Evolutionary conservation across 2,113 vertebrate species (phyloP), one percentile per base, ranked within the genome.

Genomic region (human (Homo sapiens)): DNA sequence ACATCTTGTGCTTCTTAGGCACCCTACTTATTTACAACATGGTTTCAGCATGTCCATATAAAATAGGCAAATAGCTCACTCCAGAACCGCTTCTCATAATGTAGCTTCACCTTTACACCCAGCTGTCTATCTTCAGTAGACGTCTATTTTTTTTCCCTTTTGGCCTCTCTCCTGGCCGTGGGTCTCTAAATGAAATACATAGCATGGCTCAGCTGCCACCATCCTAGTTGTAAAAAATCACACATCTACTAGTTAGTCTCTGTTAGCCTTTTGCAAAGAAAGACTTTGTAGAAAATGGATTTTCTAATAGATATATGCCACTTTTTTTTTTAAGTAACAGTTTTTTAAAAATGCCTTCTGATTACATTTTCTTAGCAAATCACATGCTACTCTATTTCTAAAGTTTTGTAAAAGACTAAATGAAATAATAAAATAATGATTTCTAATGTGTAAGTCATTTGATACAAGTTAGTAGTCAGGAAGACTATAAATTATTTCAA

Each of bases 291-390:
- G 38, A 91, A 94, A 78, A 59, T 89, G 1, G 23, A 48, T 83
- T 97, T 96, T 92, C 89, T 93, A 93, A 73, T 93, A 95, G 70
- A 90, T 45, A 57, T 13, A 6, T 89, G 72, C 57, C 76, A 88
- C 22, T 18, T 25, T 55, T 81, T 95, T 81, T 95, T 66, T 30
- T 6, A 64, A 57, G 55, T 75, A 90, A 73, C 0, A 23, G 16
- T 86, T 85, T 89, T 64, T n/a, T 1, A 35, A 52, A 30, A 78
- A 89, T 78, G 17, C n/a, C 22, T 85, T 92, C 50, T 35, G 35
- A 94, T 81, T 89, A 8, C 9, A 68, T 87, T 94, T 92, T 68
- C n/a, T 94, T 14, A 32, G 17, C 59, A 93, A 89, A 85, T 97
- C 72, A 87, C 94, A 93, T 20, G 40, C 13, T 32, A 2, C 48